phyloP scores from a whole-genome alignment of 92 coral and sea anemone species.

The Siderastrea radians region DNA sequence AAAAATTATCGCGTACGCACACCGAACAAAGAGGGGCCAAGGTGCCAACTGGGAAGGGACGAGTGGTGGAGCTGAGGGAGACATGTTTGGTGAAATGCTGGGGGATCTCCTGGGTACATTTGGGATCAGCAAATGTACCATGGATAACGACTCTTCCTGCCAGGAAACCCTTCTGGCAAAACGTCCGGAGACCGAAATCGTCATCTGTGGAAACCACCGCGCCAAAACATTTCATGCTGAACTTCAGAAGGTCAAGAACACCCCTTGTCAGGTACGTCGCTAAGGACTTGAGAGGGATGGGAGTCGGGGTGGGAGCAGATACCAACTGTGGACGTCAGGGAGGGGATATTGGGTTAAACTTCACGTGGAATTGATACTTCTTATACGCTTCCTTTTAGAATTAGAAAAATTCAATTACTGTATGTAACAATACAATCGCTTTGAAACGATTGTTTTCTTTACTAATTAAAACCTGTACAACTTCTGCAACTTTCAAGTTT shows the following conservation, averaged over 20 bases:
- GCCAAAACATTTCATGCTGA: constrained; percentile 63
- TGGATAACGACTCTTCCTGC: constrained; percentile 60
- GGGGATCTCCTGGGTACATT: constrained; percentile 31
- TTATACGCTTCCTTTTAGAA: no score
- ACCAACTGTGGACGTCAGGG: background rate
- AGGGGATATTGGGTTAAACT: background rate
- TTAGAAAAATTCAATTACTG: no score
- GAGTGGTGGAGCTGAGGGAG: constrained; percentile 63
- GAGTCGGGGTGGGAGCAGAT: background rate
- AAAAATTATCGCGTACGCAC: constrained; percentile 41
- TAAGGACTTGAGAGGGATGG: background rate
- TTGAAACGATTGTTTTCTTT: no score
- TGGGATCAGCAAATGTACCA: constrained; percentile 38
- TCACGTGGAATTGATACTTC: background rate
- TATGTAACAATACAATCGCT: no score
- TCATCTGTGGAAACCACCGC: constrained; percentile 63
- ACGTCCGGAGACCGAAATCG: constrained; percentile 53
- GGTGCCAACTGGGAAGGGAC: constrained; percentile 61
- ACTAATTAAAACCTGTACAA: no score
- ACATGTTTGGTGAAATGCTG: constrained; percentile 57
- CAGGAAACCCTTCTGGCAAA: constrained; percentile 45
- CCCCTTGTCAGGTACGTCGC: constrained; percentile 63
- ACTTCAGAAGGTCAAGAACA: constrained; percentile 60
- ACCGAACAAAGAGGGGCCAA: constrained; percentile 34
- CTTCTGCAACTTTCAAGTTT: no score